Conservation (phyloP, 2,113 vertebrate genomes). For the Bolborhynchus lineola region DNA sequence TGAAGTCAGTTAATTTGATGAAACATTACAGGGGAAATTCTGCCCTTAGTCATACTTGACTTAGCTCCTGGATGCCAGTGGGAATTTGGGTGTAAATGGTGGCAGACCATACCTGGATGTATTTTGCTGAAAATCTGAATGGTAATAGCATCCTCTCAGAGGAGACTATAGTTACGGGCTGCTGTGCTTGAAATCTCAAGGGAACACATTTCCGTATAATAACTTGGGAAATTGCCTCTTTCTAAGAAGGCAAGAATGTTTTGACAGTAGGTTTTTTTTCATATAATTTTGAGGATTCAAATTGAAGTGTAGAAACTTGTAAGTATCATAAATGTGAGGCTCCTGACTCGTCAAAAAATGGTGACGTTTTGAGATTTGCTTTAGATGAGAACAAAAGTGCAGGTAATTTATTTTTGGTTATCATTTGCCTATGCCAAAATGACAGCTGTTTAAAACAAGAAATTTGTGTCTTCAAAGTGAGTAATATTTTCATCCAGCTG, state of each 20-base stretch:
- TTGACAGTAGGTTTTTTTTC: background rate
- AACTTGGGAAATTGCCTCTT: background rate
- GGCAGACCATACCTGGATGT: background rate
- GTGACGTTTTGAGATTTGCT: background rate
- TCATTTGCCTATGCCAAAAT: background rate
- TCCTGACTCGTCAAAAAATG: background rate
- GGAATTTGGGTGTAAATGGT: background rate
- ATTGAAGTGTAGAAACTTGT: background rate
- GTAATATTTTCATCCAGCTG: background rate
- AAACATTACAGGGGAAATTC: background rate
- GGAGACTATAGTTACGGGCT: background rate
- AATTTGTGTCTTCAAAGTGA: background rate
- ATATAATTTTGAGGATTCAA: background rate
- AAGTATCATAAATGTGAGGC: background rate
- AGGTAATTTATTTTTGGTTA: background rate
- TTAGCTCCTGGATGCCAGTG: accelerated
- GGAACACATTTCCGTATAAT: background rate
- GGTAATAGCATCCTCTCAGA: background rate
- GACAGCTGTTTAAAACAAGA: background rate
- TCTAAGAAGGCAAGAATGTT: background rate
- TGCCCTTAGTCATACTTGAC: background rate
- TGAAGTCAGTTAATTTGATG: background rate
- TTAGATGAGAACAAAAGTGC: background rate
- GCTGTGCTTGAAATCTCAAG: background rate
- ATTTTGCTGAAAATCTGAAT: background rate